Conservation (phyloP, 2,888 invertebrate species). For the Andrena bucephala region DNA sequence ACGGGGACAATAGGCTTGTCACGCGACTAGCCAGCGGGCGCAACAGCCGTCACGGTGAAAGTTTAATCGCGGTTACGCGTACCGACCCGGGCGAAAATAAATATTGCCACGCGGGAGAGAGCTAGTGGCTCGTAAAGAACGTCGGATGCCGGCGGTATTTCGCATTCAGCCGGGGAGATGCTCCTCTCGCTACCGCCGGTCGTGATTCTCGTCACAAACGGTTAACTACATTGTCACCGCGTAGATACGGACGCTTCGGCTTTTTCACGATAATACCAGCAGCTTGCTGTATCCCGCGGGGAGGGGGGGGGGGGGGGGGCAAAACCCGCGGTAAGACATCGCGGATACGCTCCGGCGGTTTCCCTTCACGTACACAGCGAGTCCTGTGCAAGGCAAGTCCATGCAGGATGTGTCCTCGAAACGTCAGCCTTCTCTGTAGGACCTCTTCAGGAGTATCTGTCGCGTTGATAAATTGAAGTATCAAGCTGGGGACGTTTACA, state of each 20-base stretch:
- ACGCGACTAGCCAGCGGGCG: conserved; percentile 21
- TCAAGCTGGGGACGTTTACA: conserved; percentile 5
- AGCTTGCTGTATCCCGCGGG: conserved; percentile 45
- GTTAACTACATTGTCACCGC: conserved; percentile 62
- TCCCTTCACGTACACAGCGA: not conserved
- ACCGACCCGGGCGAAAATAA: conserved; percentile 36
- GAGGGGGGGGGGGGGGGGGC: no score
- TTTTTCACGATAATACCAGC: conserved; percentile 53
- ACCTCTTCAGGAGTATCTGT: conserved; percentile 7
- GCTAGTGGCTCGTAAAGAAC: conserved; percentile 37
- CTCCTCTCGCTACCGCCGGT: conserved; percentile 19
- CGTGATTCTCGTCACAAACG: conserved; percentile 53
- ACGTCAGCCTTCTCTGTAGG: conserved; percentile 13
- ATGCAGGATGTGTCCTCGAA: conserved; percentile 36
- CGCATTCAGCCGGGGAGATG: conserved; percentile 37
- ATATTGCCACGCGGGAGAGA: conserved; percentile 37
- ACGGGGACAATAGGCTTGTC: not conserved
- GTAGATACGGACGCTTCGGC: conserved; percentile 30
- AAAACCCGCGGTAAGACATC: conserved; percentile 35
- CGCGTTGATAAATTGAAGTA: conserved; percentile 30
- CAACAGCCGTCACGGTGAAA: conserved; percentile 41
- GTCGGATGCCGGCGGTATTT: conserved; percentile 15
- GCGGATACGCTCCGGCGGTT: conserved; percentile 17
- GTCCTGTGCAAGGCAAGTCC: not conserved
- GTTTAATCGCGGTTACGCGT: conserved; percentile 43